A percentile compares a stretch with the other conserved stretches of the same genome.
Conservation (phyloP, 1,140 invertebrate species). For the Paracyclopina nana region DNA sequence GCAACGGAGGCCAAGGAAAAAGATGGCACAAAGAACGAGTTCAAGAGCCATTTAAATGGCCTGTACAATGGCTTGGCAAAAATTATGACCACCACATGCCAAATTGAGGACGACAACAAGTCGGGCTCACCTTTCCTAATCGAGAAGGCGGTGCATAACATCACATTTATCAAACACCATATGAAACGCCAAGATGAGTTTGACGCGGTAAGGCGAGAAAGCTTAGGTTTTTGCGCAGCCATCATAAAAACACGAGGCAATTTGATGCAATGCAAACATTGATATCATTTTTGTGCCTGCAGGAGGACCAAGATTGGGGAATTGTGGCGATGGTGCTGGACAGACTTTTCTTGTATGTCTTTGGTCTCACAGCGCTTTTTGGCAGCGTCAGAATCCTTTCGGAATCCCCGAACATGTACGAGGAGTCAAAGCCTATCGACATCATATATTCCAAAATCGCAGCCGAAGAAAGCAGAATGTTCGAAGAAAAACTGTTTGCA, state of each 20-base stretch:
- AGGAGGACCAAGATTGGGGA: conserved; percentile 97
- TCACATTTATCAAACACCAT: conserved; percentile 85
- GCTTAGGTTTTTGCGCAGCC: background rate
- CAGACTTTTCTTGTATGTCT: conserved; percentile 86
- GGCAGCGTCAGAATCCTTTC: conserved; percentile 69
- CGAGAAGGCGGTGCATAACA: conserved; percentile 78
- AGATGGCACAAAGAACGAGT: conserved; percentile 6
- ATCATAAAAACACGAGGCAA: background rate
- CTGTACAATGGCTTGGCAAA: conserved; percentile 3
- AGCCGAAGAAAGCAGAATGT: conserved; percentile 12
- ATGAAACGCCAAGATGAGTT: conserved; percentile 80
- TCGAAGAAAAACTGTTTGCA: background rate
- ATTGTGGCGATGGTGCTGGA: conserved; percentile 98
- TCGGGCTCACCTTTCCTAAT: conserved; percentile 61
- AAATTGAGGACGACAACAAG: conserved; percentile 18
- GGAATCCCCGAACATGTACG: conserved; percentile 72
- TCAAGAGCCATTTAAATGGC: conserved; percentile 6
- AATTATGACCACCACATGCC: conserved; percentile 32
- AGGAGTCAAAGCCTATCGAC: conserved; percentile 71
- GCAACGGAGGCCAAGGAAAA: conserved; percentile 7
- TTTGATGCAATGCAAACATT: too few species aligned
- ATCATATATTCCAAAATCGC: conserved; percentile 62
- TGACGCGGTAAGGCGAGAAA: conserved; percentile 48
- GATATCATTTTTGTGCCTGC: conserved; percentile 22
- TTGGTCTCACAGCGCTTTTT: conserved; percentile 52